Conservation (phyloP, 2,888 invertebrate species). For the Mylabris sibirica region DNA sequence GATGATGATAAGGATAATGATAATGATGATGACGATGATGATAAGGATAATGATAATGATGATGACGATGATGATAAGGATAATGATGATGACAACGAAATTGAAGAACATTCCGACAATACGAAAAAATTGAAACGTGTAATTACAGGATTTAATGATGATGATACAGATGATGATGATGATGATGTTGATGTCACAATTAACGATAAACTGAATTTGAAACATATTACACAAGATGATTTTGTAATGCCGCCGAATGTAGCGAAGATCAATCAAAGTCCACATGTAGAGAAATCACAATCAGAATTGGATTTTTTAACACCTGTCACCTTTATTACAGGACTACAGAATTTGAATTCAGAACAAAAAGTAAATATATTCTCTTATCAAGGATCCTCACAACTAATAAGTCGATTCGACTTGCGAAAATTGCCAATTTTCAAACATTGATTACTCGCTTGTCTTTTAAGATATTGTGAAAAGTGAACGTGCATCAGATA, state of each 20-base stretch:
- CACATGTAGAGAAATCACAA: constrained; percentile 36
- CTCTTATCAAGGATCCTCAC: no score
- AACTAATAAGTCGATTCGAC: no score
- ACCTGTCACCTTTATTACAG: constrained; percentile 61
- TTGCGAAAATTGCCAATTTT: no score
- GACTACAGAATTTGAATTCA: constrained; percentile 54
- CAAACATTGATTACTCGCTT: no score
- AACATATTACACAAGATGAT: constrained; percentile 47
- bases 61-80: no score
- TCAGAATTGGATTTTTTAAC: constrained; percentile 60
- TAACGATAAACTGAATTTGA: constrained; percentile 4
- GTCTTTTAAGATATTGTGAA: no score
- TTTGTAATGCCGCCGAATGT: constrained; percentile 53
- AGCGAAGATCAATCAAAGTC: constrained; percentile 47
- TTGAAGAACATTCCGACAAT: constrained; percentile 19
- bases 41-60: no score
- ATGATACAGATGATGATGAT: constrained; percentile 33
- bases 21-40: no score
- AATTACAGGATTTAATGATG: constrained; percentile 21
- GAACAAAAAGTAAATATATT: constrained; percentile 1
- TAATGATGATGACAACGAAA: constrained; percentile 40
- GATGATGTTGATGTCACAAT: constrained; percentile 34
- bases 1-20: no score
- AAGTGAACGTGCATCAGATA: no score
- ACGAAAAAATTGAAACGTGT: constrained; percentile 13